Conservation (phyloP, 2,888 invertebrate species). For the Hermaeophaga mercurialis region DNA sequence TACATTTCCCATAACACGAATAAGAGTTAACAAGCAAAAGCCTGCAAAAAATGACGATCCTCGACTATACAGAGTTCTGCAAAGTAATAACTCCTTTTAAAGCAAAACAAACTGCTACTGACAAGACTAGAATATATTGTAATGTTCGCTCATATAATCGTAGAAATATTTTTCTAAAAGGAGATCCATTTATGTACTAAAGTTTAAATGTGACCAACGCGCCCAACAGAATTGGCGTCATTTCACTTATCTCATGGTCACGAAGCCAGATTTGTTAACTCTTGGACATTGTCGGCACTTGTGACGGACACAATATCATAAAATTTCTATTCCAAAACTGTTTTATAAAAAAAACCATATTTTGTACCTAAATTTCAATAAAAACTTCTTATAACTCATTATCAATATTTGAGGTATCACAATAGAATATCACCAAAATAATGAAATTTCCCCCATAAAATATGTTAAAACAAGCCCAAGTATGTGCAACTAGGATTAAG, state of each 20-base stretch:
- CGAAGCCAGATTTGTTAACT: constrained; percentile 33
- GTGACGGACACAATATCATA: too few species aligned
- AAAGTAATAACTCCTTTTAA: constrained; percentile 28
- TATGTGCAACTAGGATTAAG: too few species aligned
- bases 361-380: too few species aligned
- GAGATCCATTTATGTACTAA: constrained; percentile 30
- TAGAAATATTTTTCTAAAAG: constrained; percentile 30
- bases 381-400: too few species aligned
- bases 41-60: constrained; percentile 2
- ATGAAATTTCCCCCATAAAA: too few species aligned
- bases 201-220: constrained; percentile 28
- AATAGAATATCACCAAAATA: too few species aligned
- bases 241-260: constrained; percentile 35
- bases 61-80: constrained; percentile 13
- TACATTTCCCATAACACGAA: constrained; percentile 17
- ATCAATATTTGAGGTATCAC: too few species aligned
- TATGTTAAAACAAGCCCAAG: too few species aligned
- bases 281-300: background rate
- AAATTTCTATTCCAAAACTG: too few species aligned
- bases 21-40: constrained; percentile 17
- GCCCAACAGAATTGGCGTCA: constrained; percentile 28
- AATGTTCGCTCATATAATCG: constrained; percentile 26
- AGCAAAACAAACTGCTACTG: constrained; percentile 26
- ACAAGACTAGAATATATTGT: constrained; percentile 29
- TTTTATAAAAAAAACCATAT: too few species aligned